A percentile compares a stretch with the other conserved stretches of the same genome.
phyloP scores from a whole-genome alignment of 1,140 invertebrate genomes.

The Sycophaga agraensis region DNA sequence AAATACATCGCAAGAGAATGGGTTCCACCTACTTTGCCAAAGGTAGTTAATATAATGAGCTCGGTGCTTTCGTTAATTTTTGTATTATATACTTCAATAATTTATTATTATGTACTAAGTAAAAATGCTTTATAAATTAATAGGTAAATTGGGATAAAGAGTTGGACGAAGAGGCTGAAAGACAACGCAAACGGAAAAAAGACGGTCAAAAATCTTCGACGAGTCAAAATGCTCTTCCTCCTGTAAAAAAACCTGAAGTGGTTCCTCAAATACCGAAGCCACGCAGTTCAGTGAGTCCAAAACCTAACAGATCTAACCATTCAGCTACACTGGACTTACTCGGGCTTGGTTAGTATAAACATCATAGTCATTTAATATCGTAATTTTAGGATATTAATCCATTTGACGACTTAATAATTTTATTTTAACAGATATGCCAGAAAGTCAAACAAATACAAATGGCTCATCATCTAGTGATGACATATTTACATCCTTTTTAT shows the following conservation, averaged over 20 bases:
- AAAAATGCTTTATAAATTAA: not conserved
- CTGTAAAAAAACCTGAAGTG: conserved; percentile 55
- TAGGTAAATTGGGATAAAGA: conserved; percentile 76
- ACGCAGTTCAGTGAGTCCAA: conserved; percentile 68
- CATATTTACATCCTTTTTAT: conserved; percentile 76
- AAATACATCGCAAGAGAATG: conserved; percentile 97
- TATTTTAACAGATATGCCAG: conserved; percentile 47
- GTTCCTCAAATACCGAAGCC: conserved; percentile 64
- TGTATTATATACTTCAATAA: not conserved
- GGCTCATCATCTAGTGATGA: conserved; percentile 62
- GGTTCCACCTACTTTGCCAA: conserved; percentile 82
- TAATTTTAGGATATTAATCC: too few relatives aligned
- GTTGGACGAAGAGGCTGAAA: conserved; percentile 83
- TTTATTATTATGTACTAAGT: too few relatives aligned
- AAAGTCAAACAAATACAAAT: conserved; percentile 49
- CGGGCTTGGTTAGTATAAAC: conserved; percentile 58
- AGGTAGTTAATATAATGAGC: conserved; percentile 63
- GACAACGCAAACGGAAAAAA: conserved; percentile 77
- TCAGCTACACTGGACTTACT: conserved; percentile 64
- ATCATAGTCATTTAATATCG: too few relatives aligned
- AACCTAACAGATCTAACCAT: conserved; percentile 61
- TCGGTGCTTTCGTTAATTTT: conserved; percentile 20
- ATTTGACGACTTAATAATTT: conserved; percentile 14
- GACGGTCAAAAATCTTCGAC: conserved; percentile 55
- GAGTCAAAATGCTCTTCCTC: conserved; percentile 46